Percentiles rank a stretch among this genome's conserved stretches.
phyloP scores from a whole-genome alignment of 2,797 vertebrate species.

The Danio kyathit region DNA sequence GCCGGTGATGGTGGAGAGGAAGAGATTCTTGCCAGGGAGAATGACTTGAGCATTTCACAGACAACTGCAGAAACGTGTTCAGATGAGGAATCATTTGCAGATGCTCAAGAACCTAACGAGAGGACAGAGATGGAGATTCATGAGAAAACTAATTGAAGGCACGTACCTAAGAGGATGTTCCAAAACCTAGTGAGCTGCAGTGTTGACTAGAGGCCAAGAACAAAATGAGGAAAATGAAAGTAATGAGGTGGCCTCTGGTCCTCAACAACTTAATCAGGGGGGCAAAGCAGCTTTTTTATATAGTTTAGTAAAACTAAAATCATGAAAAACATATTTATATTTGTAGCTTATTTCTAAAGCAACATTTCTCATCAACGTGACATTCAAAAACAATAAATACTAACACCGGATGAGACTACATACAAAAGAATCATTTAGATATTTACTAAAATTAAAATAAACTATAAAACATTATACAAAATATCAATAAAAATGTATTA shows the following conservation, averaged over 20 bases:
- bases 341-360: too few relatives aligned
- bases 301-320: neutral
- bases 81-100: conserved; percentile 2
- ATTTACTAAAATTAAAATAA: too few relatives aligned
- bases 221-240: conserved; percentile 3
- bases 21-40: neutral
- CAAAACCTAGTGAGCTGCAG: conserved; percentile 27
- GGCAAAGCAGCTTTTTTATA: neutral
- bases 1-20: neutral
- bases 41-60: neutral
- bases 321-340: too few relatives aligned
- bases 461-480: too few relatives aligned
- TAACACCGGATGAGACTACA: too few relatives aligned
- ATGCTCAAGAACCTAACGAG: neutral
- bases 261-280: neutral
- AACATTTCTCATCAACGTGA: too few relatives aligned
- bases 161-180: neutral
- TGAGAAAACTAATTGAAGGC: conserved; percentile 72
- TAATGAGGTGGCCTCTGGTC: neutral
- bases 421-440: too few relatives aligned
- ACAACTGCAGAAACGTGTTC: conserved; percentile 8
- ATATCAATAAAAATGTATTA: too few relatives aligned
- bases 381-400: too few relatives aligned
- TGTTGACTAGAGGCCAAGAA: neutral
- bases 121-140: conserved; percentile 56